Evolutionary conservation across 2,797 vertebrate genomes (phyloP).

Genomic region (Linurgus olivaceus): DNA sequence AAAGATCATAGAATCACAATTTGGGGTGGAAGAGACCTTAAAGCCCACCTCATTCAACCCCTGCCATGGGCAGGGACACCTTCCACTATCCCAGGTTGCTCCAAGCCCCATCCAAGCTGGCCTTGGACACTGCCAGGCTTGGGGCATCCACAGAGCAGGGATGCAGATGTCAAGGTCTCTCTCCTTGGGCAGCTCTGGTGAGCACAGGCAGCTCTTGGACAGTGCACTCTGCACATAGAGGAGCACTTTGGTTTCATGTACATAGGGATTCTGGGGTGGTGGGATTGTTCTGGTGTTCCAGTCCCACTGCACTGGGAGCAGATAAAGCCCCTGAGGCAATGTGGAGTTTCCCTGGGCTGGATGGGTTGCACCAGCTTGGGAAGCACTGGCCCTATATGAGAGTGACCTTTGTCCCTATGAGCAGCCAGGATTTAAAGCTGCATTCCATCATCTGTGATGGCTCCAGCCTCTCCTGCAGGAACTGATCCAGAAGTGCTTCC

Average conservation of each 20-base stretch:
- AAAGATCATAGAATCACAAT: background rate
- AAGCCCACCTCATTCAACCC: background rate
- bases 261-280: background rate
- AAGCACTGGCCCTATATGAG: accelerated
- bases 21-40: background rate
- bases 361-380: background rate
- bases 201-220: background rate
- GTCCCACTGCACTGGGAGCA: background rate
- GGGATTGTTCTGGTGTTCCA: background rate
- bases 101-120: background rate
- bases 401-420: background rate
- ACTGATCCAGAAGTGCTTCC: background rate
- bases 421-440: background rate
- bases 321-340: background rate
- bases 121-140: background rate
- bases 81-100: background rate
- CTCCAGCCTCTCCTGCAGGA: background rate
- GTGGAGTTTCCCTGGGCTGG: background rate
- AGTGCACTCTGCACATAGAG: background rate
- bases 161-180: background rate
- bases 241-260: background rate
- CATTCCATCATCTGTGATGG: background rate
- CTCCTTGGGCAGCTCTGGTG: background rate
- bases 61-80: background rate
- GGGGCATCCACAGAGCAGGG: background rate